phyloP scores from a whole-genome alignment of 2,113 vertebrate species.

The Megaptera novaeangliae region DNA sequence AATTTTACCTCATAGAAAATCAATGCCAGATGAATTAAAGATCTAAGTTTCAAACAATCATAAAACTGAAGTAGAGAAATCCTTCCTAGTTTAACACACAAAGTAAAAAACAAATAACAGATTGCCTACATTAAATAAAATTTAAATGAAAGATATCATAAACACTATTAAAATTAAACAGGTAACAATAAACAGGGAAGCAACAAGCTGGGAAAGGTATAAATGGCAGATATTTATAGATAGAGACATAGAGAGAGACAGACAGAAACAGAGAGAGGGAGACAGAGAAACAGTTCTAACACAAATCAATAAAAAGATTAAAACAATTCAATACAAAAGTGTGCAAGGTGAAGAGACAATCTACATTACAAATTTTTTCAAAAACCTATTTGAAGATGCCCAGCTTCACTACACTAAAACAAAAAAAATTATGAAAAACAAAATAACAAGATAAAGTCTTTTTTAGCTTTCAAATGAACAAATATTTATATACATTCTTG shows the following conservation, averaged over 20 bases:
- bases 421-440: not conserved
- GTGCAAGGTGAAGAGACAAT: not conserved
- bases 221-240: not conserved
- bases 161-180: not conserved
- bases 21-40: not conserved
- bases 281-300: not conserved
- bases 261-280: not conserved
- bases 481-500: not conserved
- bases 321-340: not conserved
- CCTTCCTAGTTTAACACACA: not conserved
- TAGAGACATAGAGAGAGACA: not conserved
- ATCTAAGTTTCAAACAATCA: not conserved
- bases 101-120: not conserved
- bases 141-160: not conserved
- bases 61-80: not conserved
- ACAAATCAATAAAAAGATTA: not conserved
- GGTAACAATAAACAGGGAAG: not conserved
- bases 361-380: not conserved
- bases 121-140: not conserved
- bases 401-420: not conserved
- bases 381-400: not conserved
- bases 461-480: not conserved
- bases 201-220: not conserved
- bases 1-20: not conserved
- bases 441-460: not conserved